Evolutionary conservation across 2,888 invertebrate genomes (phyloP).

Genomic region (Vandiemenella viatica): DNA sequence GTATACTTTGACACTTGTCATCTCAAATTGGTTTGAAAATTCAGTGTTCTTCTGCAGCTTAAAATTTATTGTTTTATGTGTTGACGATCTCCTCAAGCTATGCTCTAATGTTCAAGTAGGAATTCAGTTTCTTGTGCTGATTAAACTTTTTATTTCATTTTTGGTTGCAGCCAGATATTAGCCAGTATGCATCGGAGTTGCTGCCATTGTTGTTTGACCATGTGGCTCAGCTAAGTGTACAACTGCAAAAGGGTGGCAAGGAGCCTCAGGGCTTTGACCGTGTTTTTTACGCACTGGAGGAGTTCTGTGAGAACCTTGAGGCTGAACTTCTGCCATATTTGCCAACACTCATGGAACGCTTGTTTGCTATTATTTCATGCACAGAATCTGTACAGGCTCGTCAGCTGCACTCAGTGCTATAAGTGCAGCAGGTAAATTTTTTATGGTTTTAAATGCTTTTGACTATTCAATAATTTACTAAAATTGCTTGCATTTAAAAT

Average conservation of each 20-base stretch:
- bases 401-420: conserved; percentile 53
- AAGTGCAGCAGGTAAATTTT: conserved; percentile 41
- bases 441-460: no score
- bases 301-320: conserved; percentile 62
- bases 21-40: no score
- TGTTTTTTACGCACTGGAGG: conserved; percentile 66
- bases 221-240: conserved; percentile 41
- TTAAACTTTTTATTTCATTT: conserved; percentile 1
- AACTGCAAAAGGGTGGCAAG: conserved; percentile 37
- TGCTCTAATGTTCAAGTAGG: no score
- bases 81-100: no score
- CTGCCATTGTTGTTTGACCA: conserved; percentile 57
- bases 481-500: no score
- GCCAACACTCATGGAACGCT: conserved; percentile 52
- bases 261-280: conserved; percentile 50
- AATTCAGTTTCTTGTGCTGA: no score
- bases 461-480: no score
- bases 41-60: no score
- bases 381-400: conserved; percentile 44
- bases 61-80: no score
- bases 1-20: no score
- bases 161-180: conserved; percentile 49
- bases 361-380: conserved; percentile 43
- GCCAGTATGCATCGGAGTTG: conserved; percentile 51
- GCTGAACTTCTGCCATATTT: conserved; percentile 56